Evolutionary conservation across 2,888 invertebrate genomes (phyloP).

Genomic region (Apamea epomidion): DNA sequence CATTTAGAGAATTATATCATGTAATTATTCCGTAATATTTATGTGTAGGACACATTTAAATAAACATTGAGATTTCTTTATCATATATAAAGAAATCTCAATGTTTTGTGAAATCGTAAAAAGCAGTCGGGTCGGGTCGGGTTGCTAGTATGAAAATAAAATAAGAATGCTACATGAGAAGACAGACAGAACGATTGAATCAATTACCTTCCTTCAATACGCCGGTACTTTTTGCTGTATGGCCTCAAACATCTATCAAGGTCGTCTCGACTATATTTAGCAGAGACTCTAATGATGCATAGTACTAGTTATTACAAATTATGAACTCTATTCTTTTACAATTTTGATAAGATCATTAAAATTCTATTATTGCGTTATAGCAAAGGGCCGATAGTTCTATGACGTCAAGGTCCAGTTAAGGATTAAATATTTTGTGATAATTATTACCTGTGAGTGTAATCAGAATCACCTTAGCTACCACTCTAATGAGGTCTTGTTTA

Average conservation of each 20-base stretch:
- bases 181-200: conserved; percentile 34
- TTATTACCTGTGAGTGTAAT: conserved; percentile 32
- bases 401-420: conserved; percentile 13
- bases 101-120: background rate
- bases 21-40: background rate
- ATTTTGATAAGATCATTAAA: conserved; percentile 7
- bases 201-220: conserved; percentile 47
- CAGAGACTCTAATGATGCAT: conserved; percentile 43
- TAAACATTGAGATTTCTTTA: no score
- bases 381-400: conserved; percentile 9
- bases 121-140: background rate
- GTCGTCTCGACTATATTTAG: conserved; percentile 64
- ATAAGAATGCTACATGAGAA: conserved; percentile 28
- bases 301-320: conserved; percentile 31
- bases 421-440: conserved; percentile 26
- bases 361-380: conserved; percentile 4
- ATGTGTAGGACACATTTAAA: background rate
- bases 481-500: conserved; percentile 37
- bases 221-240: conserved; percentile 57
- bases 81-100: background rate
- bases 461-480: background rate
- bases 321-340: conserved; percentile 8
- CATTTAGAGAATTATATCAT: background rate
- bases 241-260: conserved; percentile 59
- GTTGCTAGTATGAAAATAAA: conserved; percentile 1